Base-by-base conservation (phyloP, 2,888 invertebrate genomes). In the Yponomeuta evonymella region DNA sequence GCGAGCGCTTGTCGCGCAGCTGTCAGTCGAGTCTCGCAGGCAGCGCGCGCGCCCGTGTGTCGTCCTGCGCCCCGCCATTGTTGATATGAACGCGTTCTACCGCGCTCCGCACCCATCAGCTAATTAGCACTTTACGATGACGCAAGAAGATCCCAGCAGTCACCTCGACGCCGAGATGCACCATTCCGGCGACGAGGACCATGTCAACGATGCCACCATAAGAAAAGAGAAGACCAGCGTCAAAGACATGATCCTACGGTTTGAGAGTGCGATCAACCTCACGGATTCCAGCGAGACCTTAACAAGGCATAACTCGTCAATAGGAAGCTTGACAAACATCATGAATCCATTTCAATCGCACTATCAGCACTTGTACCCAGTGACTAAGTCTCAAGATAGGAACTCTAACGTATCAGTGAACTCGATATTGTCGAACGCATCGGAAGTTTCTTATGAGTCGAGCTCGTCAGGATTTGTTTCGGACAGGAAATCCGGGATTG, bases 401-500 rank as follows among this genome's bases (percentile, higher is more conserved):
- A 86, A 90, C 80, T 92, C 92, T 23, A 90, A 88, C 75, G 84
- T 90, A 73, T 93, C 92, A 74, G 90, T 93, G 77, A 93, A 93
- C 83, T 93, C 92, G 2, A 86, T 90, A 77, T 79, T 92, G 76
- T 92, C 92, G 9, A 90, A 90, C 75, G 84, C 87, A 72, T 92
- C 92, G 29, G 90, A 90, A 80, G 82, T 85, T 72, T 91, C 92
- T 78, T 88, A 80, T 77, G 90, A 88, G 78, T 91, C 92, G n/a
- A 86, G 86, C 81, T 90, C 92, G n/a, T 92, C 92, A 12, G 92
- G 91, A 73, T 92, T 92, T 77, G 81, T 88, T 48, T 91, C 91
- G 65, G 91, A 92, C 76, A 84, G 89, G 73, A 91, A 90, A 75
- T 88, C 89, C 2, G 81, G 80, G 51, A 73, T 75, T 67, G 84